Conservation (phyloP, 53 echinoderm and acorn worm species). For the Paracentrotus lividus region DNA sequence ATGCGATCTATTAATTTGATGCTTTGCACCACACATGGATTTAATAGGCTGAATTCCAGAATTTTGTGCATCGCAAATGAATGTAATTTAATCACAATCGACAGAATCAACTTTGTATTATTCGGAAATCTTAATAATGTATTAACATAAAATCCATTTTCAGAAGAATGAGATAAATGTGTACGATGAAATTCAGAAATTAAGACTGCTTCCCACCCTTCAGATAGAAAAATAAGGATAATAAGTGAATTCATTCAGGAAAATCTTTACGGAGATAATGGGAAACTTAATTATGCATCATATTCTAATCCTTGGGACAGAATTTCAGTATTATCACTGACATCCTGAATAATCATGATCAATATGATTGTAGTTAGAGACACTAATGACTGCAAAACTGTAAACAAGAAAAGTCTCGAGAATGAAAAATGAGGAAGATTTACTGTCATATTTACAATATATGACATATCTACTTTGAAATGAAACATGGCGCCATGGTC, state of each 20-base stretch:
- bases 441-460: background rate
- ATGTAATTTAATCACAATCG: too few relatives aligned
- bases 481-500: background rate
- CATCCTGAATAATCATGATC: background rate
- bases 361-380: background rate
- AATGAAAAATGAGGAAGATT: background rate
- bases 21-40: too few relatives aligned
- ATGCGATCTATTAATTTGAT: too few relatives aligned
- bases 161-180: too few relatives aligned
- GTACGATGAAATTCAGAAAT: too few relatives aligned
- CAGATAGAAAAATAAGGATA: background rate
- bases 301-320: background rate
- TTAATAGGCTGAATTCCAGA: too few relatives aligned
- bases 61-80: too few relatives aligned
- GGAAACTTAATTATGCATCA: background rate
- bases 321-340: background rate
- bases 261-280: background rate
- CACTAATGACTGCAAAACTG: conserved; percentile 13
- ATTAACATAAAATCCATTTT: too few relatives aligned
- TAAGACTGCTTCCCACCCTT: too few relatives aligned
- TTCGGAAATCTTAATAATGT: too few relatives aligned
- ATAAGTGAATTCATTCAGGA: background rate
- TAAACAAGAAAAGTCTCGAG: conserved; percentile 21
- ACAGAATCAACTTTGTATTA: too few relatives aligned
- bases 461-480: background rate